phyloP scores from a whole-genome alignment of 2,797 vertebrate genomes.

The Dicrostonyx torquatus region DNA sequence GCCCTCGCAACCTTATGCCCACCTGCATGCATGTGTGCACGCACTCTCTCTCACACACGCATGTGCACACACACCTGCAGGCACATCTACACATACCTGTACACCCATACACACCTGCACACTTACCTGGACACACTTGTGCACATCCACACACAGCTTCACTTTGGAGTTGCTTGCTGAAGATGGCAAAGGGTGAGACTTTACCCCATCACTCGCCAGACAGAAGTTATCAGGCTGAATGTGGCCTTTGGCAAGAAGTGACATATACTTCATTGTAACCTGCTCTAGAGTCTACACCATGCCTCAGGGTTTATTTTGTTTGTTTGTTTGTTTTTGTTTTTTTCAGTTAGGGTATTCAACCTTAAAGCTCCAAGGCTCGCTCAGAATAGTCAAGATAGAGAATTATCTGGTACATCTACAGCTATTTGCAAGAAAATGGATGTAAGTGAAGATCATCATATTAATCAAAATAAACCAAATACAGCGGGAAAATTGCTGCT shows the following conservation, averaged over 20 bases:
- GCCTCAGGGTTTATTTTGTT: background rate
- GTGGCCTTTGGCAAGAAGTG: background rate
- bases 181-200: background rate
- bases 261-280: background rate
- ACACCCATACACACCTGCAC: background rate
- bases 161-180: background rate
- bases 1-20: fast-evolving
- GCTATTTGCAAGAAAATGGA: background rate
- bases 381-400: background rate
- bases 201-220: background rate
- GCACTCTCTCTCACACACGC: no score
- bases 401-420: background rate
- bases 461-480: background rate
- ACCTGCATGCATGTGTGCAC: background rate
- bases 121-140: background rate
- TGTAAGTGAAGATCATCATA: background rate
- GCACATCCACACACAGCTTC: background rate
- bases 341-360: background rate
- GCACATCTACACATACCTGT: background rate
- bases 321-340: background rate
- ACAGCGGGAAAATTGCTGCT: background rate
- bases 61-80: background rate
- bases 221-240: background rate
- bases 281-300: background rate
- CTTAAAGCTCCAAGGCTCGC: background rate